phyloP scores from a whole-genome alignment of 2,888 invertebrate species.

The Pollenia labialis region DNA sequence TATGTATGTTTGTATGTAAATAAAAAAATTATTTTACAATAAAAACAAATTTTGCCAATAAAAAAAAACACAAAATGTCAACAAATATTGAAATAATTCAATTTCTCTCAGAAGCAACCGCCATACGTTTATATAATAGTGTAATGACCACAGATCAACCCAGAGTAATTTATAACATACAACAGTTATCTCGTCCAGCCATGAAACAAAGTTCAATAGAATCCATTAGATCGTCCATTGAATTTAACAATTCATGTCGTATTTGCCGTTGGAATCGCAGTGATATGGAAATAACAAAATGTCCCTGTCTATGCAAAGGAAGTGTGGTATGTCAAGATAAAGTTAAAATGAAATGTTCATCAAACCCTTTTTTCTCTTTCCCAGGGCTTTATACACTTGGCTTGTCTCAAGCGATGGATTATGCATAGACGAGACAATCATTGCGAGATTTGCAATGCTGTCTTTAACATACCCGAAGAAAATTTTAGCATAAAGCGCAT shows the following conservation, averaged over 20 bases:
- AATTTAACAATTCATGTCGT: constrained; percentile 80
- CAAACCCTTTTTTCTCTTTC: too few species aligned
- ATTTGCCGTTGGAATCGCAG: constrained; percentile 82
- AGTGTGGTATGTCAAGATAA: constrained; percentile 79
- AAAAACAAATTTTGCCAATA: not conserved
- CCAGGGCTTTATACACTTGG: constrained; percentile 81
- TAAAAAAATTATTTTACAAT: not conserved
- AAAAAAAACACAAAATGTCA: constrained; percentile 10
- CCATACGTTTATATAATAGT: constrained; percentile 77
- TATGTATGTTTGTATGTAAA: too few species aligned
- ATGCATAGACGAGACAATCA: constrained; percentile 79
- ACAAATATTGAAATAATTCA: not conserved
- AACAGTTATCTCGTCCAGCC: not conserved
- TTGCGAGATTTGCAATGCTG: constrained; percentile 81
- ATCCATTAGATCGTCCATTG: constrained; percentile 78
- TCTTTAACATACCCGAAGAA: constrained; percentile 77
- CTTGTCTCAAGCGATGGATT: constrained; percentile 82
- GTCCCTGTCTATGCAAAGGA: constrained; percentile 82
- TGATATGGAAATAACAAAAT: constrained; percentile 79
- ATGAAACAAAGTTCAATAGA: constrained; percentile 70
- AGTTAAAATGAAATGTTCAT: not conserved
- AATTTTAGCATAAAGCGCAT: constrained; percentile 77
- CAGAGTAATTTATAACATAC: constrained; percentile 4
- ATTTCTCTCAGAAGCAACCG: constrained; percentile 76
- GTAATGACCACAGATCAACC: constrained; percentile 63